Evolutionary conservation across 37 sponge, comb jelly and placozoan species (phyloP), one percentile per base, ranked within the genome.

Genomic region (Geodia barretti): DNA sequence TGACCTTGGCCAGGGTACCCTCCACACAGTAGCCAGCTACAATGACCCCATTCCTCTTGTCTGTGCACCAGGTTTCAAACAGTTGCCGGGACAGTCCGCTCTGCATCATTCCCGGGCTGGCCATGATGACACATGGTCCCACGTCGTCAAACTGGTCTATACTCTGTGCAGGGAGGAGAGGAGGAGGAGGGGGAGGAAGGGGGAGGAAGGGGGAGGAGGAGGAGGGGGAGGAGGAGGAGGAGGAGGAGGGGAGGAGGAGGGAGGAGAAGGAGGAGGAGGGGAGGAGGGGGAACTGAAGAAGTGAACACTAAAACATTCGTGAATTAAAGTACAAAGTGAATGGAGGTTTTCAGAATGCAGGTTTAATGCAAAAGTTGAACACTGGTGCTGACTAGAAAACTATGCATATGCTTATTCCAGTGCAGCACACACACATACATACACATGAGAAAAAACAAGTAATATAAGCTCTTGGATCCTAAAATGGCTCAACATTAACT

Each of bases 21-120:
- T 98, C 99, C 76, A 98, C 99, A 80, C 95, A 94, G 76, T 98
- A 98, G 39, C 99, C 99, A 31, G 99, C 99, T 28, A 98, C 79
- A 35, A 98, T 75, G 20, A 94, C 92, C 43, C 99, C 97, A 85
- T 98, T 98, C 28, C 92, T 81, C 78, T 83, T 89, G 68, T 98
- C 99, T 60, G 95, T 92, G 40, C 99, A 98, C 99, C 99, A 98
- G 0, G 87, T 87, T 77, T 98, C 99, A 85, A 98, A 98, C 29
- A 98, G 94, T 72, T 95, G 92, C 1, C 99, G 67, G 1, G 97
- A 96, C 24, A 98, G 87, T 17, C 99, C 99, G 90, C 99, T 96
- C 88, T 98, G 99, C 92, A 98, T 92, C 99, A 98, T 98, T 3
- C 99, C 99, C 7, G 99, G 99, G 39, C 95, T 96, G 40, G 99